Evolutionary conservation across 37 sponge, comb jelly and placozoan species (phyloP), one percentile per base, ranked within the genome.

Genomic region (Geodia barretti): DNA sequence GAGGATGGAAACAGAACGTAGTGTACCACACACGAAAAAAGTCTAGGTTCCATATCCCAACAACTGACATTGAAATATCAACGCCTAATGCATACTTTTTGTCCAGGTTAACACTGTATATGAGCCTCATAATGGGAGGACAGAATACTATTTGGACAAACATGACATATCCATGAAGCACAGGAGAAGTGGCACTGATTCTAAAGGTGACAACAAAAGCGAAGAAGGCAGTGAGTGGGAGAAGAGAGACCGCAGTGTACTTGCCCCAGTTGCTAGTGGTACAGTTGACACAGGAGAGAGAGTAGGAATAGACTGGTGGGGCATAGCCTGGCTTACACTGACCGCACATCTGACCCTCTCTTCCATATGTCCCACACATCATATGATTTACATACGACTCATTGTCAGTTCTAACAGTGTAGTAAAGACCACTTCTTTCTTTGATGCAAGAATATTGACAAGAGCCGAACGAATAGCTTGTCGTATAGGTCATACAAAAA

Each of bases 251-350:
- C 1, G 34, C 33, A 2, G 31, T 68, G 34, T 68, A 68, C 68
- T 68, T 68, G 68, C 30, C 34, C 68, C 68, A 68, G 68, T 68
- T 68, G 9, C 34, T 68, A 32, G 68, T 29, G 31, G 68, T 33
- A 32, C 68, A 68, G 30, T 68, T 32, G 31, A 68, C 68, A 68
- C 68, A 68, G 30, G 68, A 7, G 30, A 68, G 34, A 33, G 29
- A 68, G 68, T 68, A 68, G 68, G 68, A 68, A 30, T 68, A 68
- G 9, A 29, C 68, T 29, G 68, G 68, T 33, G 34, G 68, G 31
- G 68, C 68, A 68, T 29, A 29, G 1, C 34, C 68, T 32, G 9
- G 33, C 34, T 31, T 32, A 68, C 68, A 68, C 19, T 1, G 1
- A 3, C 68, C 68, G 31, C 68, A 68, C 34, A 68, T 32, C 68